phyloP scores from a whole-genome alignment of 2,113 vertebrate genomes.

The Megalops atlanticus region DNA sequence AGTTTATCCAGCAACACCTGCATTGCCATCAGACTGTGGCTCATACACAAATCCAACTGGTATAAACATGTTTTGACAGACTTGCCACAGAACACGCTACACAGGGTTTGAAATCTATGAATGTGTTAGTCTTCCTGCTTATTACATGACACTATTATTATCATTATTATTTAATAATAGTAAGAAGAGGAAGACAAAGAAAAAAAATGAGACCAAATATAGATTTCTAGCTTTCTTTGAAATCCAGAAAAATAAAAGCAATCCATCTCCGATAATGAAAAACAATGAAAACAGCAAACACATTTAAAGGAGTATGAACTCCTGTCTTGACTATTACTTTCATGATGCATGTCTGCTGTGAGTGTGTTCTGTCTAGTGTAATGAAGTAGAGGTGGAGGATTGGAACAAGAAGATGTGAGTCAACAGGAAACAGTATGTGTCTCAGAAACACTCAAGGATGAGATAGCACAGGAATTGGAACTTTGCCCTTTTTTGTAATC shows the following conservation, averaged over 20 bases:
- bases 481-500: constrained; percentile 72
- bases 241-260: background rate
- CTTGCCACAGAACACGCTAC: too few species aligned
- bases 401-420: constrained; percentile 90
- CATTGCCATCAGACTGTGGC: background rate
- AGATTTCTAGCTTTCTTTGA: background rate
- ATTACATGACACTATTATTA: too few species aligned
- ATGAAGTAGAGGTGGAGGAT: constrained; percentile 79
- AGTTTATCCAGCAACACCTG: background rate
- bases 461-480: constrained; percentile 86
- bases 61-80: too few species aligned
- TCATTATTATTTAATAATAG: too few species aligned
- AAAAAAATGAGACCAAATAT: background rate
- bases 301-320: background rate
- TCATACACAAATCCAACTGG: too few species aligned
- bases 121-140: too few species aligned
- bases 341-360: constrained; percentile 48
- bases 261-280: too few species aligned
- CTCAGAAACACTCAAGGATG: constrained; percentile 80
- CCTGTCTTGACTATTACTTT: background rate
- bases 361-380: constrained; percentile 80
- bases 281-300: background rate
- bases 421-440: constrained; percentile 93
- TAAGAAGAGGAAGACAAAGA: too few species aligned
- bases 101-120: too few species aligned